Base-by-base conservation (phyloP, 2,797 vertebrate species). In the Phrynocephalus vlangalii region DNA sequence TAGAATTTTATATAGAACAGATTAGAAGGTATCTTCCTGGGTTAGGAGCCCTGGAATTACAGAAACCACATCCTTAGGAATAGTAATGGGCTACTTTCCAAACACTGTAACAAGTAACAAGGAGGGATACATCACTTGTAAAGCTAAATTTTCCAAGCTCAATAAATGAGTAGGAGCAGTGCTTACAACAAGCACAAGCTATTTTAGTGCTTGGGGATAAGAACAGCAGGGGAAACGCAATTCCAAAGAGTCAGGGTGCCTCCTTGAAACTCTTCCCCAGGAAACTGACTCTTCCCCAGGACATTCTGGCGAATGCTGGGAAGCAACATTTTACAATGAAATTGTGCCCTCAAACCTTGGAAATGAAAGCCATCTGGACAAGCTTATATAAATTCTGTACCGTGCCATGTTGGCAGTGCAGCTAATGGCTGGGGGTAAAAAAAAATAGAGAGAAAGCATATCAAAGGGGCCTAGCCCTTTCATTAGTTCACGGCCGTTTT, bases 281-380 rank as follows among this genome's bases (percentile, higher is more conserved):
- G 71, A 38, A 72, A 72, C 50, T 70, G 26, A 44, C 24, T 6
- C 24, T 16, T 0, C 33, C 33, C 60, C 72, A 26, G n/a, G 26
- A 76, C 33, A 82, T 67, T 82, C 48, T 82, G 24, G 60, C 44
- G 30, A 84, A 22, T 75, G 6, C n/a, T 67, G 48, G 13, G 79
- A 88, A 68, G 11, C 70, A 75, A 67, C 15, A 9, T 81, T 88
- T 85, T 82, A 30, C 30, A 85, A 1, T 82, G 24, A 88, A 88
- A 88, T 81, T 81, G 60, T 60, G 68, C 1, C 70, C 48, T 82
- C 30, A 67, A 1, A 28, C 44, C 83, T 63, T 76, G 48, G 56
- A 44, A 88, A 77, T 85, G 44, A 24, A 13, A 88, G 48, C 83
- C 87, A 88, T 85, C 87, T 88, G 87, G 83, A 76, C 11, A 56